A percentile compares a stretch with the other conserved stretches of the same genome.
Evolutionary conservation across 2,888 invertebrate genomes (phyloP).

Genomic region (Tenthredo distinguenda): DNA sequence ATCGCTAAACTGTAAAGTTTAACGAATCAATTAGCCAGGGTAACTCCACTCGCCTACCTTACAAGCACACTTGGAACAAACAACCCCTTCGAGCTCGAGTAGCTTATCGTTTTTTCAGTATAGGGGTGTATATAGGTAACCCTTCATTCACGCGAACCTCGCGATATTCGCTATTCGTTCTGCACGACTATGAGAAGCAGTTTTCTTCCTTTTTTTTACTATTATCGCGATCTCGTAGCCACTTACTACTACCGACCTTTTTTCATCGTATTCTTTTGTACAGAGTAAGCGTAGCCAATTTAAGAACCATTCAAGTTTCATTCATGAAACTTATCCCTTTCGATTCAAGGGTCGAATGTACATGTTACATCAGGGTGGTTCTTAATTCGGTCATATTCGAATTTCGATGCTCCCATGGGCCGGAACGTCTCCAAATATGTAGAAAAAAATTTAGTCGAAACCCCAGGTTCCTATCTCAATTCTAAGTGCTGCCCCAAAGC

Average conservation of each 20-base stretch:
- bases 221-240: conserved; percentile 34
- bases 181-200: conserved; percentile 6
- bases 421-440: too few relatives aligned
- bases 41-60: neutral
- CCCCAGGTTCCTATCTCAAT: too few relatives aligned
- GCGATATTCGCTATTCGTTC: conserved; percentile 17
- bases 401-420: too few relatives aligned
- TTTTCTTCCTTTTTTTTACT: neutral
- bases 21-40: conserved; percentile 37
- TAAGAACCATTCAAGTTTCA: conserved; percentile 19
- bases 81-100: neutral
- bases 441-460: too few relatives aligned
- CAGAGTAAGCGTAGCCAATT: conserved; percentile 2
- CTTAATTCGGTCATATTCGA: too few relatives aligned
- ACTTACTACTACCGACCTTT: neutral
- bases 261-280: conserved; percentile 14
- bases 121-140: neutral
- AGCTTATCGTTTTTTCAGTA: conserved; percentile 27
- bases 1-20: neutral
- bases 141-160: conserved; percentile 32
- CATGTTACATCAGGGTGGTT: too few relatives aligned
- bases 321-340: conserved; percentile 12
- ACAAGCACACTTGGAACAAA: conserved; percentile 29
- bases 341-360: neutral
- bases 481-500: too few relatives aligned